Base-by-base conservation (phyloP, 2,113 vertebrate species). In the Platichthys stellatus region DNA sequence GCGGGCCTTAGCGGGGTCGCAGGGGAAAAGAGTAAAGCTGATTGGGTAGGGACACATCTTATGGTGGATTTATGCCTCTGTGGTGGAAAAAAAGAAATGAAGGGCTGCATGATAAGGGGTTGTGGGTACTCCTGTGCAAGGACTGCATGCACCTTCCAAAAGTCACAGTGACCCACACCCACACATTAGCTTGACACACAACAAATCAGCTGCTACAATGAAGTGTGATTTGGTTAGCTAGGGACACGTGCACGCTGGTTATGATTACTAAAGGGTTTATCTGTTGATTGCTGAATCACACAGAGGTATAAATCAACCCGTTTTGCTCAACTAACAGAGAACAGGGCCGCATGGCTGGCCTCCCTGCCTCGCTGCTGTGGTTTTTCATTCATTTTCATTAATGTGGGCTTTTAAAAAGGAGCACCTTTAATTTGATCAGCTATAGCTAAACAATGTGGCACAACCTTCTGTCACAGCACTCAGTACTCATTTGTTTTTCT, bases 21-120 rank as follows among this genome's bases (percentile, higher is more conserved):
- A 82, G 91, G 90, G 90, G 90, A 90, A 92, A 92, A 92, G 87
- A 90, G 82, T 93, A 94, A 93, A 93, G 92, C 92, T 87, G 93
- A 93, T 91, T 92, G 93, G 93, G 93, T 94, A 94, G 91, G 92
- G 90, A 93, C 86, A 87, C 91, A 74, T 92, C 92, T 93, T 89
- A 89, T 76, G 89, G 86, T 90, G 85, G 88, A 89, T 92, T 91
- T 91, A 90, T 92, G 89, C 88, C 90, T 93, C 88, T 92, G 88
- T 85, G 88, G 84, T 89, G 89, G 82, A 24, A 31, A 69, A 69
- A 69, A 57, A 45, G 47, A 60, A 80, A 81, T 79, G 78, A 81
- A 56, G 65, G 86, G 79, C 77, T 90, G 92, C 90, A 91, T 90
- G 87, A 85, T 63, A 81, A 81, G 75, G 77, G 86, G 45, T 85